phyloP scores from a whole-genome alignment of 2,888 invertebrate genomes.

The Eupithecia insigniata region DNA sequence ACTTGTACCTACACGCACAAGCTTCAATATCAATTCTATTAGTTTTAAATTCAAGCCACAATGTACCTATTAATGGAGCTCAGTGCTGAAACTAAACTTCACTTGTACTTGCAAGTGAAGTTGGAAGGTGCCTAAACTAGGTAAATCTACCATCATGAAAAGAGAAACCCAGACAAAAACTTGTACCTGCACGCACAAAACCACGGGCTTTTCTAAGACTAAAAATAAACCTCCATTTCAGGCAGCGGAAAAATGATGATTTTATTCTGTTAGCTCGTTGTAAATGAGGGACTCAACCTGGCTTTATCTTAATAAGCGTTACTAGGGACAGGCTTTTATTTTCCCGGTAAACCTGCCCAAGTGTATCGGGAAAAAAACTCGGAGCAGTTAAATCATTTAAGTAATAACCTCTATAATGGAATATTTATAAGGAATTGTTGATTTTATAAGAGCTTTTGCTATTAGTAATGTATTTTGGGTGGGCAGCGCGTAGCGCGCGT shows the following conservation, averaged over 20 bases:
- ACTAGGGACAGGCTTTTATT: conserved; percentile 39
- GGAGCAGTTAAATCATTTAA: not conserved
- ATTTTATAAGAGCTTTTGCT: no score
- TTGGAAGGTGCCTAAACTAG: not conserved
- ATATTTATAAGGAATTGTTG: no score
- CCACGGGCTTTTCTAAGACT: not conserved
- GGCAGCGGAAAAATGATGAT: conserved; percentile 33
- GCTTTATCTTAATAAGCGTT: conserved; percentile 52
- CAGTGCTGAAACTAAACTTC: no score
- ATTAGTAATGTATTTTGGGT: no score
- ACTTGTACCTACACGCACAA: not conserved
- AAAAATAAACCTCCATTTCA: conserved; percentile 30
- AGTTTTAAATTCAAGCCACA: no score
- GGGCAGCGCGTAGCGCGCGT: no score
- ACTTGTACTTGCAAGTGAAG: no score
- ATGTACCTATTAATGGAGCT: no score
- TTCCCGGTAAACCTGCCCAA: no score
- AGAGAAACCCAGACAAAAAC: not conserved
- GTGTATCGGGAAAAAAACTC: conserved; percentile 5
- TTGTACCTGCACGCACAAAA: not conserved
- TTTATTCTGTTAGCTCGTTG: conserved; percentile 52
- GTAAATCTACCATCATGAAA: not conserved
- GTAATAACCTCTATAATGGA: no score
- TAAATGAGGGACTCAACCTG: conserved; percentile 51
- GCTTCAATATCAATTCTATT: no score